Evolutionary conservation across 2,888 invertebrate species (phyloP), one percentile per base, ranked within the genome.

Genomic region (Platycnemis pennipes): DNA sequence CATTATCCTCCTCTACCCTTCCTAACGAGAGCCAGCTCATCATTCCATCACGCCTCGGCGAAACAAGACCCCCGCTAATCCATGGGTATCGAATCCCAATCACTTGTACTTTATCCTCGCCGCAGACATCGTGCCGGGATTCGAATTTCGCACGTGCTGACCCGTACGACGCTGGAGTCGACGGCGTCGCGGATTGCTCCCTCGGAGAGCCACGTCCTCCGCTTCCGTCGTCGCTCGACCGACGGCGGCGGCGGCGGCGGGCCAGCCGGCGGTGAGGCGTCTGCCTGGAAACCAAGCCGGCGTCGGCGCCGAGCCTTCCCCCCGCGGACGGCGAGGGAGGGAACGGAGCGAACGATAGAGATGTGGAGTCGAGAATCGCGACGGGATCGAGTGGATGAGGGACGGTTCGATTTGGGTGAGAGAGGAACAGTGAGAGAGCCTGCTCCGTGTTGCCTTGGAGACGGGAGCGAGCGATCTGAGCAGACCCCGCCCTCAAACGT

Each of bases 401-500:
- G 63, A 53, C 53, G 26, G 26, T n/a, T 37, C 42, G 31, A 19
- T 31, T 22, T n/a, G n/a, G n/a, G n/a, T n/a, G n/a, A n/a, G n/a
- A n/a, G n/a, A n/a, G n/a, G n/a, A n/a, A n/a, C n/a, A 46, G 88
- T 56, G 56, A 49, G 56, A 44, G n/a, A n/a, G 26, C 44, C 44
- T 13, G 26, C 42, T 22, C 56, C 42, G 91, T 63, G 91, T 91
- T 91, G 91, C 91, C 63, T 56, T 91, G 91, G 91, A 69, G 91
- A 91, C 91, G 63, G 91, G 63, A 56, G 63, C 63, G 91, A 63
- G 69, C 13, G 91, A 63, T 91, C 91, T 91, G 91, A 91, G 91
- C 91, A 91, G 91, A 69, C 91, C 91, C 91, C 91, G 63, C 91
- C 91, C 91, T 91, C 91, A 63, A 26, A n/a, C 42, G 87, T 46